Evolutionary conservation across 1,140 invertebrate species (phyloP).

Genomic region (Elysia chlorotica): DNA sequence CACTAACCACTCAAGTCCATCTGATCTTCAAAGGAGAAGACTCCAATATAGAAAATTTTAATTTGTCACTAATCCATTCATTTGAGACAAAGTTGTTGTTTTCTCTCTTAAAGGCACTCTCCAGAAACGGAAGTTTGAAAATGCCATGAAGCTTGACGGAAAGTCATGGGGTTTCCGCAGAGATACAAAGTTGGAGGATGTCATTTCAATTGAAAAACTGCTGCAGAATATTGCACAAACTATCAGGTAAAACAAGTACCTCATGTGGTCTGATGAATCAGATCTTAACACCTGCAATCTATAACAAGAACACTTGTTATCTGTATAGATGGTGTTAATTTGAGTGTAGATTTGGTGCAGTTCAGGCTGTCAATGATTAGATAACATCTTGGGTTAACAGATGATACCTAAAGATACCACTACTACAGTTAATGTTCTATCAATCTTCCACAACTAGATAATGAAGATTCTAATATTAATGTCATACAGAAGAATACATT

Average conservation of each 20-base stretch:
- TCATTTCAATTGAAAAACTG: constrained; percentile 74
- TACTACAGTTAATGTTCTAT: too few relatives aligned
- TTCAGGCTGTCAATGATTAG: too few relatives aligned
- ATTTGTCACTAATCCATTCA: background rate
- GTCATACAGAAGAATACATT: too few relatives aligned
- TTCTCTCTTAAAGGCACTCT: constrained; percentile 39
- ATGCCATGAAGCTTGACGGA: constrained; percentile 83
- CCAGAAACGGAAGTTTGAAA: constrained; percentile 63
- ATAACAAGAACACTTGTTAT: too few relatives aligned
- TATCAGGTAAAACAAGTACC: constrained; percentile 68
- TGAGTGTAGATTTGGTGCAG: too few relatives aligned
- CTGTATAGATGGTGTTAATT: too few relatives aligned
- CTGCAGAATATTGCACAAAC: constrained; percentile 76
- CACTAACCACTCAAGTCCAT: background rate
- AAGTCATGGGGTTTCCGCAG: constrained; percentile 76
- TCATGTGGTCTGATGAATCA: too few relatives aligned
- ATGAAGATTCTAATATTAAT: too few relatives aligned
- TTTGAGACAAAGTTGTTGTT: background rate
- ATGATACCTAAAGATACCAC: too few relatives aligned
- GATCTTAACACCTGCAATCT: too few relatives aligned
- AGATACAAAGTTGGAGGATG: constrained; percentile 74
- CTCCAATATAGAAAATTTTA: background rate
- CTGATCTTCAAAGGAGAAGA: background rate
- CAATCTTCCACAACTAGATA: too few relatives aligned
- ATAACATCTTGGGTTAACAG: too few relatives aligned